These are phyloP conservation scores for Cydia fagiglandana DNA, from an alignment of 1,140 invertebrate genomes.

Conservation along the genomic window DNA sequence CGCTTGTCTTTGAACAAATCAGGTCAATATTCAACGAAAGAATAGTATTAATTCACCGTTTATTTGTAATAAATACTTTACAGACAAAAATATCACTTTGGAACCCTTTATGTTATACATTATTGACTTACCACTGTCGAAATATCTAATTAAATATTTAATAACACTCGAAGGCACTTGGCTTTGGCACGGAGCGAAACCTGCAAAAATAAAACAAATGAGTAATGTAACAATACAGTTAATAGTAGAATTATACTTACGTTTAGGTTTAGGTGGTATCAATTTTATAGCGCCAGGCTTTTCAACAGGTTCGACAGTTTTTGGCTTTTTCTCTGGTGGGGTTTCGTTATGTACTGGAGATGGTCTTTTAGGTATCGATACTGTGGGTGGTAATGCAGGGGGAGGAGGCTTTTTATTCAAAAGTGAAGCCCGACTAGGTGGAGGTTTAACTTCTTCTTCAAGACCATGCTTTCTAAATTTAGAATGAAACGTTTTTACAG, in stretches of 20 bases:
- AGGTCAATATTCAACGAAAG: slow-evolving; percentile 67
- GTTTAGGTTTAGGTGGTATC: slow-evolving; percentile 92
- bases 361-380: slow-evolving; percentile 80
- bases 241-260: slow-evolving; percentile 83
- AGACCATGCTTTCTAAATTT: slow-evolving; percentile 92
- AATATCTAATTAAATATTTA: slow-evolving; percentile 53
- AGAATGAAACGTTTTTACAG: slow-evolving; percentile 92
- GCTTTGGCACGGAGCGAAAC: slow-evolving; percentile 34
- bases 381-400: slow-evolving; percentile 73
- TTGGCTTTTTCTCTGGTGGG: slow-evolving; percentile 88
- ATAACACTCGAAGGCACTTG: slow-evolving; percentile 45
- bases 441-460: slow-evolving; percentile 89
- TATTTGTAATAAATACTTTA: slow-evolving; percentile 73
- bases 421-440: slow-evolving; percentile 81
- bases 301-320: slow-evolving; percentile 81
- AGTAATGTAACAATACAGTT: slow-evolving; percentile 46
- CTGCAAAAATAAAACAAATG: slow-evolving; percentile 71
- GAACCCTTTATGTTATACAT: slow-evolving; percentile 72
- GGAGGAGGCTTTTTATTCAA: slow-evolving; percentile 82
- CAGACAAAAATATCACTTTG: slow-evolving; percentile 52
- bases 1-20: slow-evolving; percentile 62
- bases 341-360: slow-evolving; percentile 81
- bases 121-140: slow-evolving; percentile 72
- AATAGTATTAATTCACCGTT: slow-evolving; percentile 65
- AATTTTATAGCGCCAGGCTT: slow-evolving; percentile 90